Conservation (phyloP, 2,113 vertebrate genomes). For the Delphinus delphis region DNA sequence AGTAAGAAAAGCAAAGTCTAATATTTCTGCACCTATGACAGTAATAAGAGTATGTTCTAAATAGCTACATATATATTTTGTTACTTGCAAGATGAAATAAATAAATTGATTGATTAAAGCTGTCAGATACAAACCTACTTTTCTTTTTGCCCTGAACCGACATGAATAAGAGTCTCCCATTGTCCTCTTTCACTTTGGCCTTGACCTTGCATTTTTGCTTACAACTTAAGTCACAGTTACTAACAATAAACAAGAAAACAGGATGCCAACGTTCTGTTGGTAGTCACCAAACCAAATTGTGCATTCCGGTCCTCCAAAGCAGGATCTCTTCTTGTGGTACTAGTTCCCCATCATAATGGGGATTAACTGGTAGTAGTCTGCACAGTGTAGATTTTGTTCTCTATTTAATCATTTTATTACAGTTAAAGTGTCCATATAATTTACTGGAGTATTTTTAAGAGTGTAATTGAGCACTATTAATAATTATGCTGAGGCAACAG, state of each 20-base stretch:
- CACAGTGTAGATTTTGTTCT: background rate
- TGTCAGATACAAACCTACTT: background rate
- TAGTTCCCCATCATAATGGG: background rate
- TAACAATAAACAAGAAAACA: background rate
- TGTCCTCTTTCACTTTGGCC: slow-evolving; percentile 19
- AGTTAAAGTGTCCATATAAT: background rate
- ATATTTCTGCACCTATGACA: background rate
- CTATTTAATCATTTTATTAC: background rate
- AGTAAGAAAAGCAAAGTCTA: background rate
- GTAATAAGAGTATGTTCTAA: background rate
- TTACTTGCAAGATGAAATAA: slow-evolving; percentile 8
- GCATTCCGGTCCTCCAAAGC: background rate
- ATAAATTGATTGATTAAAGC: background rate
- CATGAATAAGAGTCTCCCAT: background rate
- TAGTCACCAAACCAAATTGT: background rate
- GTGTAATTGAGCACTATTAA: background rate
- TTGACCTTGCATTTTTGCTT: slow-evolving; percentile 15
- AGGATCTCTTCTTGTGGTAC: background rate
- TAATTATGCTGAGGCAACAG: background rate
- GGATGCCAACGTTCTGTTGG: background rate
- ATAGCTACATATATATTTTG: background rate
- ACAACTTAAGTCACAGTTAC: background rate
- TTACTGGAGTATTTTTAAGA: background rate
- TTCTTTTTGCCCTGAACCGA: background rate
- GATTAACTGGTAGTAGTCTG: background rate